Percentiles rank a stretch among this genome's conserved stretches.
phyloP scores from a whole-genome alignment of 2,797 vertebrate genomes.

The Sebastes minor region DNA sequence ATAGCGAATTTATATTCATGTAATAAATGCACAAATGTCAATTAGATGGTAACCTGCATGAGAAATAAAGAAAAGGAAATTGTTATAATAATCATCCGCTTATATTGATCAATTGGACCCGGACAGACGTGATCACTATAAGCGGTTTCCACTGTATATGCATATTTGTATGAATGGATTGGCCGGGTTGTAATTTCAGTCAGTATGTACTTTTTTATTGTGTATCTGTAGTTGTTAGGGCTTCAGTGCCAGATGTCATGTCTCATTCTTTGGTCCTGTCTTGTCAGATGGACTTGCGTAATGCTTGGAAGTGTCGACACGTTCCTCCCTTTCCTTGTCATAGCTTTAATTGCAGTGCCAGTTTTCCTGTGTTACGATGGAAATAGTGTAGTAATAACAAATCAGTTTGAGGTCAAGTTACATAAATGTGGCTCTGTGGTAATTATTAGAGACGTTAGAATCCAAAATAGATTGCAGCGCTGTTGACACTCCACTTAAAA shows the following conservation, averaged over 20 bases:
- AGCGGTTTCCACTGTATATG: too few relatives aligned
- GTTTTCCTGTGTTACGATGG: background rate
- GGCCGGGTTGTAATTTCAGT: background rate
- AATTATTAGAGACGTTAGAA: slow-evolving; percentile 23
- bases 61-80: too few relatives aligned
- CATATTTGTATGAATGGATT: background rate
- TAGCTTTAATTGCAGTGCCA: background rate
- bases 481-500: background rate
- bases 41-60: too few relatives aligned
- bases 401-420: background rate
- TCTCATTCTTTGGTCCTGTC: slow-evolving; percentile 2
- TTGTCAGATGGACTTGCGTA: slow-evolving; percentile 11
- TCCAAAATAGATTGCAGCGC: slow-evolving; percentile 7
- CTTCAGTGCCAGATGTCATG: slow-evolving; percentile 23
- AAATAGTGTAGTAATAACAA: background rate
- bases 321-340: background rate
- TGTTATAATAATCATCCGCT: too few relatives aligned
- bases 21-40: too few relatives aligned
- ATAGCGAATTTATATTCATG: too few relatives aligned
- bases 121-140: too few relatives aligned
- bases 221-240: slow-evolving; percentile 12
- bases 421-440: slow-evolving; percentile 1
- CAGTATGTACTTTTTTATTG: background rate
- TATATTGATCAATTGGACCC: too few relatives aligned
- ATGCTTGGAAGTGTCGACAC: background rate